phyloP scores from a whole-genome alignment of 1,140 invertebrate species.

The Argopecten irradians region DNA sequence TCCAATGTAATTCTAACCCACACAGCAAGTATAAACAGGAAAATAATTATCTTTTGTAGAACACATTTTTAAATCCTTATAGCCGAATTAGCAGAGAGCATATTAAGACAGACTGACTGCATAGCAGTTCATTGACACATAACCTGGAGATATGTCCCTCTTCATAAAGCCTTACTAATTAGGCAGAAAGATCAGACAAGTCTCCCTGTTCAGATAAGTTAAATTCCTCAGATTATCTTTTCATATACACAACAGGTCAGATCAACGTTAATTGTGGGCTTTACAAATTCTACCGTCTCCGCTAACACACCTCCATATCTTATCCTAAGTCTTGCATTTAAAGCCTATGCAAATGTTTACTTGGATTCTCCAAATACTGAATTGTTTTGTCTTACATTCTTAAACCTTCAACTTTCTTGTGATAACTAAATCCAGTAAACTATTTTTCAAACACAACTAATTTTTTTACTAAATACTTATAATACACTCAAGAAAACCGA shows the following conservation, averaged over 20 bases:
- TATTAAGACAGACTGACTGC: background rate
- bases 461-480: too few relatives aligned
- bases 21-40: background rate
- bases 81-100: background rate
- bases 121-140: background rate
- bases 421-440: background rate
- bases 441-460: too few relatives aligned
- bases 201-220: background rate
- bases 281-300: background rate
- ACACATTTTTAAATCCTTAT: background rate
- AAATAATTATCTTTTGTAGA: background rate
- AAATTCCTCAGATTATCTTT: constrained; percentile 12
- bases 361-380: background rate
- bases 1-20: background rate
- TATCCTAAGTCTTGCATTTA: background rate
- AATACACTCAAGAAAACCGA: too few relatives aligned
- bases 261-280: background rate
- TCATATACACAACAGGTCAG: constrained; percentile 5
- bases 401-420: background rate
- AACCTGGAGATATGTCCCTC: background rate
- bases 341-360: background rate
- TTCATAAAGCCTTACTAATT: constrained; percentile 7
- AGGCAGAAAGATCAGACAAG: constrained; percentile 1
- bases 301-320: background rate
- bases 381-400: background rate